Percentiles rank a stretch among this genome's conserved stretches.
phyloP scores from a whole-genome alignment of 2,888 invertebrate species.

The Byasa hedistus region DNA sequence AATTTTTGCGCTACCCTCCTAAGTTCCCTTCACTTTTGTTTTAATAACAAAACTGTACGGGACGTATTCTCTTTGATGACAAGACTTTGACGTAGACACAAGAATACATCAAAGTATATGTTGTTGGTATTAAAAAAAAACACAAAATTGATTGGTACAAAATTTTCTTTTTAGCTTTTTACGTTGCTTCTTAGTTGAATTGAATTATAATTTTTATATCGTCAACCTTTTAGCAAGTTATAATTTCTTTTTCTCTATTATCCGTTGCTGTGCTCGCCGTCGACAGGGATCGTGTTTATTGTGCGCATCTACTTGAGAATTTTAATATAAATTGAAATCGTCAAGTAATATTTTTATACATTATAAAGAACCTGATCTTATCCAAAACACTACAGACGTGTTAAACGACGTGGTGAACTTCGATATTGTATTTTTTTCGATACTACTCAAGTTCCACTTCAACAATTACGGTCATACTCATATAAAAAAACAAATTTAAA shows the following conservation, averaged over 20 bases:
- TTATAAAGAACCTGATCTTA: not conserved
- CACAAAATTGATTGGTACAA: not conserved
- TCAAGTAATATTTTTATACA: not conserved
- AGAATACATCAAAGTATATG: slow-evolving; percentile 24
- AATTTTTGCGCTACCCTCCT: slow-evolving; percentile 24
- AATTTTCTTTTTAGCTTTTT: not conserved
- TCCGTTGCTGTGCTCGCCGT: not conserved
- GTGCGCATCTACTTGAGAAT: too few species aligned
- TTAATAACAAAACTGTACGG: slow-evolving; percentile 28
- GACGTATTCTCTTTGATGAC: slow-evolving; percentile 30
- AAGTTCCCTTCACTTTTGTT: slow-evolving; percentile 25
- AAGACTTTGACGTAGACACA: slow-evolving; percentile 20
- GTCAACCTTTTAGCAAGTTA: not conserved
- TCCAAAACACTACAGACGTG: not conserved
- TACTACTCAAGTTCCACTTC: not conserved
- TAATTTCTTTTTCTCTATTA: not conserved
- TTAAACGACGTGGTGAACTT: not conserved
- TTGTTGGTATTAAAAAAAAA: slow-evolving; percentile 25
- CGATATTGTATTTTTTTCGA: not conserved
- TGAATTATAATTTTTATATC: not conserved
- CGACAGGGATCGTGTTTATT: too few species aligned
- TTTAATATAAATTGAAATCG: too few species aligned
- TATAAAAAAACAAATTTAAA: not conserved
- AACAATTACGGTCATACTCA: not conserved
- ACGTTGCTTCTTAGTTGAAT: not conserved